Percentiles rank a stretch among this genome's conserved stretches.
These are phyloP conservation scores for Philereme transversata DNA, from an alignment of 2,888 invertebrate genomes.

Conservation along the genomic window DNA sequence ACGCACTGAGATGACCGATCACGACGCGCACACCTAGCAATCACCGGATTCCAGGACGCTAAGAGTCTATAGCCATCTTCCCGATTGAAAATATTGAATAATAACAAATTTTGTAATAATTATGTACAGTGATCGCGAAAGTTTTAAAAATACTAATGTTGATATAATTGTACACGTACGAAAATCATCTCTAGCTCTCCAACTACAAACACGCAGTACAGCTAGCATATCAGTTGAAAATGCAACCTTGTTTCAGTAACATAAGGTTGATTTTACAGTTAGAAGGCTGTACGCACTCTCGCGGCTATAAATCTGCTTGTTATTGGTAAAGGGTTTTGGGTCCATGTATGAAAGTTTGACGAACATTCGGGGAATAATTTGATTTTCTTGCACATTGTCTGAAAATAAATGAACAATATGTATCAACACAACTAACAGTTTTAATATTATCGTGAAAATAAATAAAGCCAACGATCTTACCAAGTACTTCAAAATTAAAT, in stretches of 20 bases:
- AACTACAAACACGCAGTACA: background rate
- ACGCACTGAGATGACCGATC: too few relatives aligned
- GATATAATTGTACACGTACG: background rate
- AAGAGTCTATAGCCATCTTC: too few relatives aligned
- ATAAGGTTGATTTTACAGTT: conserved; percentile 6
- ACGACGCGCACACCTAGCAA: too few relatives aligned
- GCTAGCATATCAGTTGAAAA: conserved; percentile 2
- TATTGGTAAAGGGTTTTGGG: conserved; percentile 26
- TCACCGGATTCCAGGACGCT: too few relatives aligned
- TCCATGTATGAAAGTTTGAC: conserved; percentile 20
- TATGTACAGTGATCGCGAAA: too few relatives aligned
- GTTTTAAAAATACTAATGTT: too few relatives aligned
- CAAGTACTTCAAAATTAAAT: background rate
- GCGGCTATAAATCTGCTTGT: conserved; percentile 29
- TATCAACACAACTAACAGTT: background rate
- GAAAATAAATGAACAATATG: background rate
- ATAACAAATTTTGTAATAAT: too few relatives aligned
- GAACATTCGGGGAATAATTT: conserved; percentile 13
- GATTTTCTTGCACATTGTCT: conserved; percentile 9
- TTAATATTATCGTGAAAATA: background rate
- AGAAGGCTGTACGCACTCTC: conserved; percentile 13
- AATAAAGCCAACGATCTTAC: background rate
- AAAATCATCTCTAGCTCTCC: background rate
- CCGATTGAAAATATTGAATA: too few relatives aligned
- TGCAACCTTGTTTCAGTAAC: conserved; percentile 6